Percentiles rank a stretch among this genome's conserved stretches.
phyloP scores from a whole-genome alignment of 2,797 vertebrate genomes.

The Hephaestus fuliginosus region DNA sequence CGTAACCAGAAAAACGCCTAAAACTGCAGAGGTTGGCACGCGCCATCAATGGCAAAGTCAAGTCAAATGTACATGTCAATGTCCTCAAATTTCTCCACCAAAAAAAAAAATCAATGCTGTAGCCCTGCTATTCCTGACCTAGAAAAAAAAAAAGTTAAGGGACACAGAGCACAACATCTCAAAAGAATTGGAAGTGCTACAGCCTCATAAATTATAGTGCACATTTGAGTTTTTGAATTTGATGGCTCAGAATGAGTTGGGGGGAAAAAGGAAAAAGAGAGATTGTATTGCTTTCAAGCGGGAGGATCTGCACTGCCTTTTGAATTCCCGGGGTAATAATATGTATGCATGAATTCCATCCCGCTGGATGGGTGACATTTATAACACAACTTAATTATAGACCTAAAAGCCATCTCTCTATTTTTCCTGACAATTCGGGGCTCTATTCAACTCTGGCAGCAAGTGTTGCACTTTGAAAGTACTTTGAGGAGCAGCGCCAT shows the following conservation, averaged over 20 bases:
- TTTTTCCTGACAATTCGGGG: constrained; percentile 82
- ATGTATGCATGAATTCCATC: constrained; percentile 86
- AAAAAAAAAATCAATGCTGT: constrained; percentile 12
- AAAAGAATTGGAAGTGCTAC: constrained; percentile 75
- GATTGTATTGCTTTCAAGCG: constrained; percentile 83
- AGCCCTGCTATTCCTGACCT: constrained; percentile 57
- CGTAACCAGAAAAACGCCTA: constrained; percentile 35
- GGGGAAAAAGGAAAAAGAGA: constrained; percentile 60
- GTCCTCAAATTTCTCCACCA: constrained; percentile 39
- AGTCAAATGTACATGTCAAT: constrained; percentile 49
- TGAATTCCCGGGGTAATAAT: constrained; percentile 86
- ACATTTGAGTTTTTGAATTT: constrained; percentile 79
- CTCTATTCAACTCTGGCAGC: constrained; percentile 82
- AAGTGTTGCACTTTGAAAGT: constrained; percentile 84
- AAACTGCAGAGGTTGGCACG: constrained; percentile 33
- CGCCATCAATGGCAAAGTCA: constrained; percentile 52
- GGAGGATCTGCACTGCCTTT: constrained; percentile 79
- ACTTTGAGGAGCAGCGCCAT: constrained; percentile 80
- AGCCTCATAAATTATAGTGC: constrained; percentile 82
- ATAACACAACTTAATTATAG: constrained; percentile 88
- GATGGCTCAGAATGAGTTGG: constrained; percentile 74
- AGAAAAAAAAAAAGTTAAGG: constrained; percentile 59
- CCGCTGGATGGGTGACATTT: constrained; percentile 85
- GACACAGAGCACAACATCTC: constrained; percentile 67
- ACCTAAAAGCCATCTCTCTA: constrained; percentile 86